phyloP scores from a whole-genome alignment of 2,113 vertebrate species.

The Serilophus lunatus region DNA sequence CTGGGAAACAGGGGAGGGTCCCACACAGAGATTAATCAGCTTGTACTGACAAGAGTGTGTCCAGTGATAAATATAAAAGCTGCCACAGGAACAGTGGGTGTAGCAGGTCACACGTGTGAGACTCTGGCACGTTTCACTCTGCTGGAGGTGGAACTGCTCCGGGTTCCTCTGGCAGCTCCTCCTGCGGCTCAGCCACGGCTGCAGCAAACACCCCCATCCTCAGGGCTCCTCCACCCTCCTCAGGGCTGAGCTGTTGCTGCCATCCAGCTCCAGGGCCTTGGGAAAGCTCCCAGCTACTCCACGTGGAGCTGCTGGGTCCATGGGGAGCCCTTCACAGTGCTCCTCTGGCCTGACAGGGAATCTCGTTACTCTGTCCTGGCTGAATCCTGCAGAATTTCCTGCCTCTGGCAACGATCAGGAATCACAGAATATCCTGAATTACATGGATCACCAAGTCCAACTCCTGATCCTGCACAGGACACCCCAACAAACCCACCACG shows the following conservation, averaged over 20 bases:
- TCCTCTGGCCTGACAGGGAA: neutral
- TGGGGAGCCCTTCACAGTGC: neutral
- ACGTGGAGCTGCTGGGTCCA: neutral
- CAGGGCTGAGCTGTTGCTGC: neutral
- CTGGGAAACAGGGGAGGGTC: neutral
- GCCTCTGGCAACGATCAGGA: neutral
- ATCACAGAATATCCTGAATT: neutral
- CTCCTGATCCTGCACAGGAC: neutral
- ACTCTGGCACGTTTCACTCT: neutral
- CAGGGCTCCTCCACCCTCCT: neutral
- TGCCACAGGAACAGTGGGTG: rapidly evolving
- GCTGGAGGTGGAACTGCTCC: neutral
- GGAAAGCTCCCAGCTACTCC: neutral
- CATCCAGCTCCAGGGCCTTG: neutral
- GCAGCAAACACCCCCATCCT: neutral
- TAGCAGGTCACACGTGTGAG: neutral
- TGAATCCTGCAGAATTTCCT: neutral
- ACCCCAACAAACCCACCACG: neutral
- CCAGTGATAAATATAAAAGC: neutral
- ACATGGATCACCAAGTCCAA: neutral
- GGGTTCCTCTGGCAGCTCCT: neutral
- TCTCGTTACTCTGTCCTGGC: rapidly evolving
- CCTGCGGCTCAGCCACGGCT: too few species aligned
- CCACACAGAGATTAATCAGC: neutral
- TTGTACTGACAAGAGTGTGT: neutral